phyloP scores from a whole-genome alignment of 2,888 invertebrate species.

The Cremastinae sp. region DNA sequence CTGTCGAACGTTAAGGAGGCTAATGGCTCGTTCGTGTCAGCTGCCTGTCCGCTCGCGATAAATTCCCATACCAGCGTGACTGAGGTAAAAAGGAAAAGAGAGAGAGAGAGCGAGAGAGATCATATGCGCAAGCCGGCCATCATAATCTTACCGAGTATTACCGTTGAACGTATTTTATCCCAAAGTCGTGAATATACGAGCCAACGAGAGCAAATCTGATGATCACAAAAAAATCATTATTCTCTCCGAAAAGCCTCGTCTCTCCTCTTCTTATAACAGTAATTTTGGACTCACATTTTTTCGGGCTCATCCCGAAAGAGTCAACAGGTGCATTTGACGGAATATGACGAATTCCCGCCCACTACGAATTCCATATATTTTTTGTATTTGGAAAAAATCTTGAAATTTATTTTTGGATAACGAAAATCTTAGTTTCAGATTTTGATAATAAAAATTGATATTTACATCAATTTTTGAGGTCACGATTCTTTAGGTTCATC shows the following conservation, averaged over 20 bases:
- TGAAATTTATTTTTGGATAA: no score
- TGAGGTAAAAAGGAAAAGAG: background rate
- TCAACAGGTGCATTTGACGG: background rate
- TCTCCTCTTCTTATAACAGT: constrained; percentile 8
- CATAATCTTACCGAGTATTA: constrained; percentile 38
- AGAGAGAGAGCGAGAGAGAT: constrained; percentile 48
- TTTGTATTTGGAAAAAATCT: no score
- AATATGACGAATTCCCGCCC: constrained; percentile 5
- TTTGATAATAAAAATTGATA: no score
- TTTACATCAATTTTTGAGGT: no score
- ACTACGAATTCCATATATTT: background rate
- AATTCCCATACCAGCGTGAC: constrained; percentile 46
- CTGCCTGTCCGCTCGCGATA: constrained; percentile 58
- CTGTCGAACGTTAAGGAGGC: constrained; percentile 58
- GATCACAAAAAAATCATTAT: background rate
- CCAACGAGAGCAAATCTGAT: constrained; percentile 18
- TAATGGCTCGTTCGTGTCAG: constrained; percentile 62
- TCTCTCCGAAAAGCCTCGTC: no score
- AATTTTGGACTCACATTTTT: constrained; percentile 1
- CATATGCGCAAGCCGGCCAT: constrained; percentile 27
- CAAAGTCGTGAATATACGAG: background rate
- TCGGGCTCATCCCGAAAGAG: background rate
- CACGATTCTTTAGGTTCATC: no score
- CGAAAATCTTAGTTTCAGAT: no score
- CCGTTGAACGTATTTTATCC: constrained; percentile 37